Evolutionary conservation across 2,113 vertebrate genomes (phyloP).

Genomic region (Hippocampus abdominalis): DNA sequence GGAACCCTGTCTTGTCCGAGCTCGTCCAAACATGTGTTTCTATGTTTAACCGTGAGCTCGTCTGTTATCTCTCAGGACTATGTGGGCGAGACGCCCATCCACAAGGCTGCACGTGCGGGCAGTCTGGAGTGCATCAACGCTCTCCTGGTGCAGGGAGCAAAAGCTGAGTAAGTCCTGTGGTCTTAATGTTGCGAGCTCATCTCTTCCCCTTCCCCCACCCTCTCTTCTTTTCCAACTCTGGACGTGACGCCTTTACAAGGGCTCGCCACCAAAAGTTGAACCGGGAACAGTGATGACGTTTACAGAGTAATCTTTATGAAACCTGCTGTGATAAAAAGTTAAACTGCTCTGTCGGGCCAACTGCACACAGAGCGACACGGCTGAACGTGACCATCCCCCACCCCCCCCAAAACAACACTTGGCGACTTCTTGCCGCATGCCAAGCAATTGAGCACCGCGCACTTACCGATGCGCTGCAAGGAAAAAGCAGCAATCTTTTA

Average conservation of each 20-base stretch:
- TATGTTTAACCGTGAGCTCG: slow-evolving; percentile 25
- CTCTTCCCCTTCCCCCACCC: slow-evolving; percentile 46
- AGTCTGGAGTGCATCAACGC: slow-evolving; percentile 93
- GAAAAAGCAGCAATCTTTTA: too few relatives aligned
- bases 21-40: slow-evolving; percentile 6
- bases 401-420: background rate
- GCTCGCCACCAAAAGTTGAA: slow-evolving; percentile 60
- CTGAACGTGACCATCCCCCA: background rate
- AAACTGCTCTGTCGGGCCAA: background rate
- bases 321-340: background rate
- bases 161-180: slow-evolving; percentile 90
- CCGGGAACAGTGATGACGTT: background rate
- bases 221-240: slow-evolving; percentile 50
- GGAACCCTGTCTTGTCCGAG: too few relatives aligned
- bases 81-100: slow-evolving; percentile 97
- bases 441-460: too few relatives aligned
- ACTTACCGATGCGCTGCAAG: too few relatives aligned
- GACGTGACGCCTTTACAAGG: slow-evolving; percentile 54
- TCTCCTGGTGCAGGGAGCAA: slow-evolving; percentile 92
- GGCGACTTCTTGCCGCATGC: too few relatives aligned
- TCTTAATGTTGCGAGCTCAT: slow-evolving; percentile 38
- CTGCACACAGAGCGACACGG: too few relatives aligned
- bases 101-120: slow-evolving; percentile 97
- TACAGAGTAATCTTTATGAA: background rate
- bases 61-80: slow-evolving; percentile 81